Evolutionary conservation across 2,113 vertebrate genomes (phyloP).

Genomic region (Limanda limanda): DNA sequence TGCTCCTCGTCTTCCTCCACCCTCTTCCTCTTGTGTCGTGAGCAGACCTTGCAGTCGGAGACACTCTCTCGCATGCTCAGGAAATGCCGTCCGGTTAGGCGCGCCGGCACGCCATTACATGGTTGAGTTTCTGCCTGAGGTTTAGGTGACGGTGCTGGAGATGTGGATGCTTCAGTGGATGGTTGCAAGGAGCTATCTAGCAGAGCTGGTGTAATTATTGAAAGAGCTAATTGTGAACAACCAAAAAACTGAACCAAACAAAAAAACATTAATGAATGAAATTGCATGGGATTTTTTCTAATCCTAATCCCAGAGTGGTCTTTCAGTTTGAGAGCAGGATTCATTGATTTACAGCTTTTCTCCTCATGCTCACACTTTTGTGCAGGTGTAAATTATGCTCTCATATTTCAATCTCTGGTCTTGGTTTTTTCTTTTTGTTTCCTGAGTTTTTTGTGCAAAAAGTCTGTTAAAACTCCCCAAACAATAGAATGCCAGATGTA

Average conservation of each 20-base stretch:
- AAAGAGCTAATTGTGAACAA: conserved; percentile 67
- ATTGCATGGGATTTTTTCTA: not conserved
- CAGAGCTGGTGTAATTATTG: conserved; percentile 68
- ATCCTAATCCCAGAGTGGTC: not conserved
- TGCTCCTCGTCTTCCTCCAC: conserved; percentile 41
- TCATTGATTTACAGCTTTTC: too few relatives aligned
- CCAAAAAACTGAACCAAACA: conserved; percentile 9
- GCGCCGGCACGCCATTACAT: conserved; percentile 48
- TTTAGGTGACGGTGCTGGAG: conserved; percentile 14
- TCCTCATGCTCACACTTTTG: too few relatives aligned
- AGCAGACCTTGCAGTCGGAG: conserved; percentile 72
- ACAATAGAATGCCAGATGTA: too few relatives aligned
- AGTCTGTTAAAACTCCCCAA: too few relatives aligned
- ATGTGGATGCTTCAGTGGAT: conserved; percentile 48
- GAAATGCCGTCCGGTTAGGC: conserved; percentile 75
- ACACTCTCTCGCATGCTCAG: conserved; percentile 48
- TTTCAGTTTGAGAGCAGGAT: not conserved
- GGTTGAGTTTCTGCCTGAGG: conserved; percentile 45
- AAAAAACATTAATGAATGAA: not conserved
- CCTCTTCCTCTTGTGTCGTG: conserved; percentile 53
- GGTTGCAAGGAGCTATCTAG: conserved; percentile 52
- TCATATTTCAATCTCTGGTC: too few relatives aligned
- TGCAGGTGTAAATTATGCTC: too few relatives aligned
- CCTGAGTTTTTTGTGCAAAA: too few relatives aligned
- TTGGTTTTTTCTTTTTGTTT: too few relatives aligned